Percentiles rank a stretch among this genome's conserved stretches.
phyloP scores from a whole-genome alignment of 1,140 invertebrate genomes.

The Brachionus plicatilis region DNA sequence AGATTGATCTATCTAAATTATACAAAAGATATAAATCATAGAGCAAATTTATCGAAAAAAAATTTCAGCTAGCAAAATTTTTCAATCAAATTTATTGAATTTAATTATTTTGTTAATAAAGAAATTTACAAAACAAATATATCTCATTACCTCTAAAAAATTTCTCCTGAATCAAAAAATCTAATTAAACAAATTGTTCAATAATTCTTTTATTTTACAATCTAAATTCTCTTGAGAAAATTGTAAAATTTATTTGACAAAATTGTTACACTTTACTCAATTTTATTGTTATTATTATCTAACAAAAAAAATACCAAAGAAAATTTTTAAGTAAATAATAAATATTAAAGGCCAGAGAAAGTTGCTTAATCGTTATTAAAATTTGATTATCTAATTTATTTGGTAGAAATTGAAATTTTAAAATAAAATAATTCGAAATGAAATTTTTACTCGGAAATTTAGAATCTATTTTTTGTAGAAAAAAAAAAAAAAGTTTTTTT shows the following conservation, averaged over 20 bases:
- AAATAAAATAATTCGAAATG: not conserved
- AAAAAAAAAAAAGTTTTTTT: not conserved
- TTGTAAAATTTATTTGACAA: not conserved
- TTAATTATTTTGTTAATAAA: not conserved
- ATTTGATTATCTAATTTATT: too few species aligned
- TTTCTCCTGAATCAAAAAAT: not conserved
- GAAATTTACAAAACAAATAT: not conserved
- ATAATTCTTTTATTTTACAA: too few species aligned
- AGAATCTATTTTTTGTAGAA: not conserved
- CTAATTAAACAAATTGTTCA: slow-evolving; percentile 1
- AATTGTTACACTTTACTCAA: not conserved
- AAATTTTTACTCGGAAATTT: not conserved
- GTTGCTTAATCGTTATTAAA: too few species aligned
- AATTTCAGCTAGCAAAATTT: not conserved
- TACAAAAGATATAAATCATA: not conserved
- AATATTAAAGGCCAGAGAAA: too few species aligned
- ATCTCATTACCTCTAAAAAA: not conserved
- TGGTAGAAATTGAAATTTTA: not conserved
- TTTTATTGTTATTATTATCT: not conserved
- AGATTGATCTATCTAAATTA: not conserved
- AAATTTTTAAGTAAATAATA: not conserved
- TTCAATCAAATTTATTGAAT: slow-evolving; percentile 3
- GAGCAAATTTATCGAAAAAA: not conserved
- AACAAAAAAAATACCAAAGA: not conserved
- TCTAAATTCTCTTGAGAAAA: not conserved